Base-by-base conservation (phyloP, 2,113 vertebrate genomes). In the Myotis brandtii region DNA sequence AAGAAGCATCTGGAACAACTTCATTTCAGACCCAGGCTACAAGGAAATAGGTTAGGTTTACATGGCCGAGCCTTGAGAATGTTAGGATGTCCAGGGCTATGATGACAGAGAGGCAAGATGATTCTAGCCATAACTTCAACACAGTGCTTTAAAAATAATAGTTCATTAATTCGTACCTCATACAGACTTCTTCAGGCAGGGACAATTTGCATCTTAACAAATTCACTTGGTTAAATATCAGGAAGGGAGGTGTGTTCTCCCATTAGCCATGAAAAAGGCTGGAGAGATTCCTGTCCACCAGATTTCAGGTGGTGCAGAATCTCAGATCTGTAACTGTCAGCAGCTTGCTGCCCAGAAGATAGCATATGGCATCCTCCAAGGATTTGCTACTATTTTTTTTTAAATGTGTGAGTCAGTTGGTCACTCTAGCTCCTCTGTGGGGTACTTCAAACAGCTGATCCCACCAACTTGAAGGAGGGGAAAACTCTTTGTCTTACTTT, bases 321-420 rank as follows among this genome's bases (percentile, higher is more conserved):
- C 95, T 93, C 94, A 93, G 90, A 85, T 95, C 96, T 95, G 93
- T 97, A 97, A 97, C 95, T 2, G 0, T 95, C 96, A 16, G 37
- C 92, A 96, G 97, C 91, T 97, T 96, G 95, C 96, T 94, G 98
- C 94, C 96, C 98, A 98, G 94, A 96, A 90, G 69, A 56, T 96
- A 98, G 75, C 98, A 98, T 98, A 98, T 98, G 98, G 98, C 97
- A 87, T 98, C 96, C 98, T 98, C 98, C 96, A 96, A 98, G 98
- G 98, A 98, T 95, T 97, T 76, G 52, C 86, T 97, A 98, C 94
- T 93, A 94, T 95, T 98, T 98, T 98, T 27, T 86, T 94, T 72
- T 84, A 79, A 10, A 46, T 46, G 20, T 97, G 97, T 95, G 94
- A 98, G 97, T 98, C 97, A 96, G 92, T 98, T 72, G 96, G 98